A percentile compares a stretch with the other conserved stretches of the same genome.
phyloP scores from a whole-genome alignment of 2,113 vertebrate species.

The Euleptes europaea region DNA sequence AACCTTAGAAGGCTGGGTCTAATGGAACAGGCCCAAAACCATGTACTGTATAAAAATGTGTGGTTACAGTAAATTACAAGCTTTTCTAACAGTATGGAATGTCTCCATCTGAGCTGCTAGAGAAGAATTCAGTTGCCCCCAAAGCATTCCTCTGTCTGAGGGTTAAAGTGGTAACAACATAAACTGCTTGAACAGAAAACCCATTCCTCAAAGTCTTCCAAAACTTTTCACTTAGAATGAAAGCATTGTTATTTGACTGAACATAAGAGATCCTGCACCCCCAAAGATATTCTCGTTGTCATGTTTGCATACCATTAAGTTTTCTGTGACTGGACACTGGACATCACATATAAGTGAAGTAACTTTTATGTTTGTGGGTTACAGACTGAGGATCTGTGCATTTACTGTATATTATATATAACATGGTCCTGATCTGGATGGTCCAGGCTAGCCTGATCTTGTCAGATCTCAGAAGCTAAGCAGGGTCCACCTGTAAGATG shows the following conservation, averaged over 20 bases:
- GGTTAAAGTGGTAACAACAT: neutral
- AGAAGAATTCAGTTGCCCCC: neutral
- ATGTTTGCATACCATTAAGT: too few relatives aligned
- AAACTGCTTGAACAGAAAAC: neutral
- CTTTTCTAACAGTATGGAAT: neutral
- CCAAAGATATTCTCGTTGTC: too few relatives aligned
- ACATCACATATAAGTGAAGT: too few relatives aligned
- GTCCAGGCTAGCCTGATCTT: too few relatives aligned
- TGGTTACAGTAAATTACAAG: slow-evolving; percentile 5
- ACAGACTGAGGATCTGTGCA: too few relatives aligned
- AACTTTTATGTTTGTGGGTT: too few relatives aligned
- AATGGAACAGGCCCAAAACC: neutral
- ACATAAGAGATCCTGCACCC: neutral
- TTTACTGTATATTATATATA: too few relatives aligned
- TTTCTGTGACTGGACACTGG: too few relatives aligned
- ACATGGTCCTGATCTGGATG: too few relatives aligned
- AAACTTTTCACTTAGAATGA: neutral
- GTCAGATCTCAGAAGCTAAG: too few relatives aligned
- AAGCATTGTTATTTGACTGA: neutral
- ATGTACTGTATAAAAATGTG: neutral
- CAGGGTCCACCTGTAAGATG: neutral
- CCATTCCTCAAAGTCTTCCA: neutral
- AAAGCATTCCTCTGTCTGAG: neutral
- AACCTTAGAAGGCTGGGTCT: neutral
- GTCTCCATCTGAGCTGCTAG: neutral